A percentile compares a stretch with the other conserved stretches of the same genome.
Conservation (phyloP, 1,140 invertebrate genomes). For the Orchesella cincta region DNA sequence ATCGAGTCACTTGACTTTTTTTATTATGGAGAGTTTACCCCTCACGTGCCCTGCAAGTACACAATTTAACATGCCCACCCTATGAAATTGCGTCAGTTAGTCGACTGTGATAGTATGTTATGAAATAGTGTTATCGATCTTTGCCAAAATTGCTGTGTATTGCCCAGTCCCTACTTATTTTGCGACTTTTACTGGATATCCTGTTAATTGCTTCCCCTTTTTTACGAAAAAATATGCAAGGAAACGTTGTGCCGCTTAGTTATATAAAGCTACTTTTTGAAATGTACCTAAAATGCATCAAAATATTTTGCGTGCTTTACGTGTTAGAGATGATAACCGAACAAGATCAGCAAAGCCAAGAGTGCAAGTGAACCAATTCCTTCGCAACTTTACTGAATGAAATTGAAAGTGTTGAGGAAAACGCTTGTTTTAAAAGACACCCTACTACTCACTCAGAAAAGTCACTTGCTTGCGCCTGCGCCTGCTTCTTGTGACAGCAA, state of each 20-base stretch:
- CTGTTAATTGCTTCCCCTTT: background rate
- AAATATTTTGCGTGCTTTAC: too few species aligned
- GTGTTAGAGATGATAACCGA: background rate
- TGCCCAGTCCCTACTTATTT: background rate
- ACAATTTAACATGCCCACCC: too few species aligned
- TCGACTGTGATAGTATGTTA: too few species aligned
- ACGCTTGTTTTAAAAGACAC: background rate
- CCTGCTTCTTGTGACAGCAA: background rate
- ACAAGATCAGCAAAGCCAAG: background rate
- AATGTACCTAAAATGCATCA: background rate
- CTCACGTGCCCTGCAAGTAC: too few species aligned
- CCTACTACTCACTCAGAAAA: too few species aligned
- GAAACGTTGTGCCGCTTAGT: background rate
- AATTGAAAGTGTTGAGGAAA: background rate
- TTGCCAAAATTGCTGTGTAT: background rate
- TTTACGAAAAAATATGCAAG: background rate
- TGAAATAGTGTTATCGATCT: background rate
- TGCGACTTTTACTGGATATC: background rate
- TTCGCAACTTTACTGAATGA: slow-evolving; percentile 16
- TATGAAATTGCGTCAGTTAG: too few species aligned
- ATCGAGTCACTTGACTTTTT: background rate
- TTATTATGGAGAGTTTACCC: background rate
- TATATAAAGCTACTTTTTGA: too few species aligned
- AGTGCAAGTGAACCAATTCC: background rate
- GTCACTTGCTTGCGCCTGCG: background rate